These are phyloP conservation scores for Diogma glabrata DNA, from an alignment of 2,888 invertebrate species.

Conservation along the genomic window DNA sequence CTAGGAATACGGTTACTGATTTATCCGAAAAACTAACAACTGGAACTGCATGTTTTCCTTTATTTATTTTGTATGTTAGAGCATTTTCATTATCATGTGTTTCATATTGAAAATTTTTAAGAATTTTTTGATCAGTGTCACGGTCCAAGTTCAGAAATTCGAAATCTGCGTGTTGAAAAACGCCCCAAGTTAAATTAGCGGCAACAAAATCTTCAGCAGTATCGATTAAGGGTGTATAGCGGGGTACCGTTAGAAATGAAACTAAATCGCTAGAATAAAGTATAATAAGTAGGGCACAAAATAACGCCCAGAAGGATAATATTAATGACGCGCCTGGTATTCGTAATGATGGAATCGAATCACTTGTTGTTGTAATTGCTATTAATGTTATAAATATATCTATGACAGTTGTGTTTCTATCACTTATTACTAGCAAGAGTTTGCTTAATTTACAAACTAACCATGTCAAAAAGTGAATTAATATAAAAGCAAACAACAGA, in stretches of 20 bases:
- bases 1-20: not conserved
- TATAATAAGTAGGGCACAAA: not conserved
- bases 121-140: not conserved
- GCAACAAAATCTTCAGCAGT: constrained; percentile 4
- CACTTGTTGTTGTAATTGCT: not conserved
- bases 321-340: not conserved
- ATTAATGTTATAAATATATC: not conserved
- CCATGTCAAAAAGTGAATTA: not conserved
- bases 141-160: constrained; percentile 6
- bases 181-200: constrained; percentile 3
- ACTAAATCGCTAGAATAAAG: constrained; percentile 6
- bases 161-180: not conserved
- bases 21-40: constrained; percentile 5
- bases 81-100: not conserved
- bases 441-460: not conserved
- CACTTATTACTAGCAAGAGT: not conserved
- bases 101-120: not conserved
- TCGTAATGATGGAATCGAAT: not conserved
- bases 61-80: not conserved
- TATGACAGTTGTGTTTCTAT: not conserved
- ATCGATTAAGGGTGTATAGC: not conserved
- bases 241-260: constrained; percentile 7
- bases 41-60: constrained; percentile 1
- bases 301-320: not conserved
- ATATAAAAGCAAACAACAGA: not conserved